Evolutionary conservation across 2,888 invertebrate species (phyloP).

Genomic region (Nephrotoma guestfalica): DNA sequence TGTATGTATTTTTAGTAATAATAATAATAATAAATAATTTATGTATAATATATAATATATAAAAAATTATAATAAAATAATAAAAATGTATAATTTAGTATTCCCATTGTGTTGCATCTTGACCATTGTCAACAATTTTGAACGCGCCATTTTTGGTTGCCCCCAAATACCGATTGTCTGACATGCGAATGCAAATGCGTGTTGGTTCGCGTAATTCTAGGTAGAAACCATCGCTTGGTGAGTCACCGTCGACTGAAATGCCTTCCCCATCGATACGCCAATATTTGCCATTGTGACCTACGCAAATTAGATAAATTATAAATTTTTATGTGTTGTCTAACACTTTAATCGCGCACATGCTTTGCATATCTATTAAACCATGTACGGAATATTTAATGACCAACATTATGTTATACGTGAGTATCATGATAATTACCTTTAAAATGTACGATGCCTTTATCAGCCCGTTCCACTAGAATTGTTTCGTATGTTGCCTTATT

Average conservation of each 20-base stretch:
- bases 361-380: not conserved
- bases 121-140: conserved; percentile 64
- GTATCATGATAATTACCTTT: conserved; percentile 48
- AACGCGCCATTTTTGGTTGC: conserved; percentile 87
- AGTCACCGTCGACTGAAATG: conserved; percentile 72
- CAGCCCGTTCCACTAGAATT: conserved; percentile 77
- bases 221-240: conserved; percentile 70
- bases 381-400: not conserved
- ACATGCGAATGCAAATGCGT: conserved; percentile 61
- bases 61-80: not conserved
- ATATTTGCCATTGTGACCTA: conserved; percentile 84
- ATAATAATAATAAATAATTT: not conserved
- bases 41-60: not conserved
- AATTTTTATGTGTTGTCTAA: not conserved
- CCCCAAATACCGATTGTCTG: conserved; percentile 60
- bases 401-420: not conserved
- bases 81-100: conserved; percentile 43
- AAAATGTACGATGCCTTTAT: conserved; percentile 79
- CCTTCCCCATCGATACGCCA: conserved; percentile 85
- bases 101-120: conserved; percentile 86
- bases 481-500: conserved; percentile 92
- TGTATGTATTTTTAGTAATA: not conserved
- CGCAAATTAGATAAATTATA: not conserved
- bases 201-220: conserved; percentile 88
- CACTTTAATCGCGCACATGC: not conserved